Percentiles rank a stretch among this genome's conserved stretches.
Conservation (phyloP, 2,797 vertebrate genomes). For the Nannoperca obscura region DNA sequence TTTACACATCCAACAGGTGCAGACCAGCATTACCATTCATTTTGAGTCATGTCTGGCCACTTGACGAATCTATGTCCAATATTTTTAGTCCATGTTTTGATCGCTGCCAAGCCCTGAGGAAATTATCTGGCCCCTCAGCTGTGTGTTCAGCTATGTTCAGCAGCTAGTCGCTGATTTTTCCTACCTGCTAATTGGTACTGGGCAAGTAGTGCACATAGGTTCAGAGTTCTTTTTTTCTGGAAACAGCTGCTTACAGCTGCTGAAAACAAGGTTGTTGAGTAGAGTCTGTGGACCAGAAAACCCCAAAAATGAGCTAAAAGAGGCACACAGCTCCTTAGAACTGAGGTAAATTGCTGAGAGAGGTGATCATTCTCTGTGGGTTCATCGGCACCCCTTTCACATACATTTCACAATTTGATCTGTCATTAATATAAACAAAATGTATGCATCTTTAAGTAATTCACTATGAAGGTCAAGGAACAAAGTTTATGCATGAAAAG, state of each 20-base stretch:
- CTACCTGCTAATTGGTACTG: constrained; percentile 16
- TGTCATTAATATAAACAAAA: background rate
- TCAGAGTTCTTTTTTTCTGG: background rate
- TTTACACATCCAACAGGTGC: constrained; percentile 15
- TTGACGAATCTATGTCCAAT: constrained; percentile 8
- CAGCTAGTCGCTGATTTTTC: background rate
- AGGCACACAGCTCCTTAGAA: background rate
- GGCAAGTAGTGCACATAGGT: background rate
- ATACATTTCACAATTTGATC: background rate
- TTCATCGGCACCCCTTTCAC: background rate
- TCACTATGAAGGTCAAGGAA: background rate
- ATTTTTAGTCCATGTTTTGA: constrained; percentile 18
- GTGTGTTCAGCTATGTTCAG: background rate
- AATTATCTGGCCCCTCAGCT: constrained; percentile 15
- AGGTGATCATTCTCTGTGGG: background rate
- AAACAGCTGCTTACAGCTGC: background rate
- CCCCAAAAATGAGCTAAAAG: constrained; percentile 14
- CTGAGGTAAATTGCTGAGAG: background rate
- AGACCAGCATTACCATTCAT: background rate
- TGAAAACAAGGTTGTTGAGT: constrained; percentile 1
- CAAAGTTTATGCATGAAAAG: background rate
- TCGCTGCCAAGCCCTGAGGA: background rate
- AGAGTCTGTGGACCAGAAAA: constrained; percentile 2
- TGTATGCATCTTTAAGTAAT: background rate
- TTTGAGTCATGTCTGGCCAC: background rate